phyloP scores from a whole-genome alignment of 1,140 invertebrate genomes.

The Pollicipes pollicipes region DNA sequence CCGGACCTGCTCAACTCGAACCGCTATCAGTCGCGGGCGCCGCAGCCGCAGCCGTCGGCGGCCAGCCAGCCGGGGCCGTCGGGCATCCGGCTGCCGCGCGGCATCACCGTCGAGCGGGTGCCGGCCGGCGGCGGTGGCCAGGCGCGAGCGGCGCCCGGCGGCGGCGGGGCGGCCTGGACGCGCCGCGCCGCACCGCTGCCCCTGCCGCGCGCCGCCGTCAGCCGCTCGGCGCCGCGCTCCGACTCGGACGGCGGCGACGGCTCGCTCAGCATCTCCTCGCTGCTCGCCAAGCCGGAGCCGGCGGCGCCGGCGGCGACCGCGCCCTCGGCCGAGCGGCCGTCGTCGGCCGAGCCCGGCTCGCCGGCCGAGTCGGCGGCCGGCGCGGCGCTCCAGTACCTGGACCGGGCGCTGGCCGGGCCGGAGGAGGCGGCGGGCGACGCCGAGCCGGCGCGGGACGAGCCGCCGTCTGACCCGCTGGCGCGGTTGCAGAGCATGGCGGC shows the following conservation, averaged over 20 bases:
- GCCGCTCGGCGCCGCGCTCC: not conserved
- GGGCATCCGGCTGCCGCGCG: not conserved
- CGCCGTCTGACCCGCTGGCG: not conserved
- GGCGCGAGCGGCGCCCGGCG: no score
- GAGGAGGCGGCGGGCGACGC: not conserved
- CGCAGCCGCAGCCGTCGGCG: not conserved
- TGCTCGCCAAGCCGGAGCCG: not conserved
- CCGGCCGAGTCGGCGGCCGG: no score
- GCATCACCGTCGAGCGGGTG: slow-evolving; percentile 1
- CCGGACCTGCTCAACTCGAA: not conserved
- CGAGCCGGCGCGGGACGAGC: no score
- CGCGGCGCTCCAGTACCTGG: not conserved
- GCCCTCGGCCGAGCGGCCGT: not conserved
- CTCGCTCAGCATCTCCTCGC: not conserved
- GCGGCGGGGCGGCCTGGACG: not conserved
- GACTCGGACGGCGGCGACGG: not conserved
- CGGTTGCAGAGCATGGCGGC: not conserved
- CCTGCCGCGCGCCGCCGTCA: not conserved
- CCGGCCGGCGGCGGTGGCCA: not conserved
- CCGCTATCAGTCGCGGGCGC: not conserved
- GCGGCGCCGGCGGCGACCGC: no score
- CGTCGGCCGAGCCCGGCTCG: no score
- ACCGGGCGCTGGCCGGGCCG: not conserved
- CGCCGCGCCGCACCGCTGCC: no score
- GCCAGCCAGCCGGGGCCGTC: not conserved